Conservation (phyloP, 2,113 vertebrate species). For the Chaenocephalus aceratus region DNA sequence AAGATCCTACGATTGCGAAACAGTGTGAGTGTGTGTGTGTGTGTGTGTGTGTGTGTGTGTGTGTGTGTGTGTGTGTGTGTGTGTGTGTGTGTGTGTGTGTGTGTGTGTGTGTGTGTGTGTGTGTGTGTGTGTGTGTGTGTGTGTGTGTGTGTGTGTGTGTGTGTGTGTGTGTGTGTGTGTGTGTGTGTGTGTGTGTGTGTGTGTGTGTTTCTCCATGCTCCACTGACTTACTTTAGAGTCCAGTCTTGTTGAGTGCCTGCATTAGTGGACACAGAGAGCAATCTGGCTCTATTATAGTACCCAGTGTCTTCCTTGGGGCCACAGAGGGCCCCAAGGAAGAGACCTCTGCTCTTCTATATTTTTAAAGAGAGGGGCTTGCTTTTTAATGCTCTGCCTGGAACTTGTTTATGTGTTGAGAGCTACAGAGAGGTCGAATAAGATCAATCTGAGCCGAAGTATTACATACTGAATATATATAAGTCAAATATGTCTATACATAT, state of each 20-base stretch:
- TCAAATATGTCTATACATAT: neutral
- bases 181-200: slow-evolving; percentile 38
- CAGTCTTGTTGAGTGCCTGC: slow-evolving; percentile 53
- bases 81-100: slow-evolving; percentile 37
- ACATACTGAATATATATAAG: slow-evolving; percentile 5
- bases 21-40: slow-evolving; percentile 22
- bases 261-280: slow-evolving; percentile 47
- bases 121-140: slow-evolving; percentile 32
- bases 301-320: neutral
- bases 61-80: slow-evolving; percentile 20
- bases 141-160: slow-evolving; percentile 31
- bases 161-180: slow-evolving; percentile 33
- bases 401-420: slow-evolving; percentile 27
- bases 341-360: neutral
- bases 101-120: slow-evolving; percentile 18
- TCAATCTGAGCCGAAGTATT: neutral
- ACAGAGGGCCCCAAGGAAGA: neutral
- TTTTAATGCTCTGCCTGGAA: slow-evolving; percentile 28
- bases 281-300: slow-evolving; percentile 42
- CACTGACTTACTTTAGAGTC: slow-evolving; percentile 77
- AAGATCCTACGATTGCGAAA: slow-evolving; percentile 46
- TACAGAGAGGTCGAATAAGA: neutral
- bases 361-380: neutral
- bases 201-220: slow-evolving; percentile 59
- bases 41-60: slow-evolving; percentile 20